These are phyloP conservation scores for Pachymerium ferrugineum DNA, from an alignment of 2,888 invertebrate genomes.

Conservation along the genomic window DNA sequence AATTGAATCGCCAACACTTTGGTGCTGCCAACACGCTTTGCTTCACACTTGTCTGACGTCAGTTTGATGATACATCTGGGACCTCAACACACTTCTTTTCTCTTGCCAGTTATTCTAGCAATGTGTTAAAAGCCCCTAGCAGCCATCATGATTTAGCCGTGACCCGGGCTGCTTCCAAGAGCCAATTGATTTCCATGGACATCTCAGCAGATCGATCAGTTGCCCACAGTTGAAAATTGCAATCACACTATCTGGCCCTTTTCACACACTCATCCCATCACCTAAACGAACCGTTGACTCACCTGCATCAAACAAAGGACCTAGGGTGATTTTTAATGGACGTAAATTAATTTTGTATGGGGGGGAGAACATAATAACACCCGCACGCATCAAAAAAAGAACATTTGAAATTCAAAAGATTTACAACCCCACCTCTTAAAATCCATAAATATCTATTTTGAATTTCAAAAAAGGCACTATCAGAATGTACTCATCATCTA, in stretches of 20 bases:
- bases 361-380: background rate
- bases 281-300: background rate
- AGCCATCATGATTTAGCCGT: conserved; percentile 19
- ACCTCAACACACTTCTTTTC: conserved; percentile 22
- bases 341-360: background rate
- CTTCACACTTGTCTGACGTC: conserved; percentile 27
- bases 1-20: conserved; percentile 27
- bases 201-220: conserved; percentile 6
- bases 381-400: background rate
- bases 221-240: background rate
- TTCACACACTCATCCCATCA: conserved; percentile 22
- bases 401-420: background rate
- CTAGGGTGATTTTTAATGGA: background rate
- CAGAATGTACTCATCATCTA: background rate
- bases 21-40: conserved; percentile 24
- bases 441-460: conserved; percentile 13
- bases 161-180: background rate
- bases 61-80: conserved; percentile 24
- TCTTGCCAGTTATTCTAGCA: conserved; percentile 15
- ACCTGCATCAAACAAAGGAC: conserved; percentile 1
- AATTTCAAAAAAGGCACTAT: background rate
- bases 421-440: background rate
- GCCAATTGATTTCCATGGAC: conserved; percentile 27
- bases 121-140: conserved; percentile 25
- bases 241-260: conserved; percentile 20